Evolutionary conservation across 2,113 vertebrate genomes (phyloP).

Genomic region (Helogale parvula): DNA sequence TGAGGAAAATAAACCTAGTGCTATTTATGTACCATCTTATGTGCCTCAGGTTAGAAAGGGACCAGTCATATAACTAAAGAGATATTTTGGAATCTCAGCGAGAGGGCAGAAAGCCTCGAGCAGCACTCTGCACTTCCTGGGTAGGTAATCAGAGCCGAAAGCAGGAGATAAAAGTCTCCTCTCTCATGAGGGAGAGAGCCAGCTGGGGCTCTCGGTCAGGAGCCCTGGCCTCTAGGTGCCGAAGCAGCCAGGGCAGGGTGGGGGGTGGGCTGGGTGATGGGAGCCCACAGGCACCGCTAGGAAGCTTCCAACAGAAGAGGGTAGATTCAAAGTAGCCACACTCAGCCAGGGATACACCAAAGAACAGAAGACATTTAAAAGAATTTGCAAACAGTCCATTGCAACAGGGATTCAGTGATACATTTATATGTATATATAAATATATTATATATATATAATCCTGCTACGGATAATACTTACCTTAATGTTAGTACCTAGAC

Average conservation of each 20-base stretch:
- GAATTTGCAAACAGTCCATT: background rate
- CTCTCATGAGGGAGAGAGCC: background rate
- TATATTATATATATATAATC: background rate
- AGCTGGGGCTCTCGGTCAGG: background rate
- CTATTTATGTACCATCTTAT: background rate
- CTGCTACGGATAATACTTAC: background rate
- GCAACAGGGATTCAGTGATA: background rate
- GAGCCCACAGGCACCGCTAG: background rate
- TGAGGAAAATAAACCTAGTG: background rate
- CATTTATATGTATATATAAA: background rate
- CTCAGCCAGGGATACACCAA: background rate
- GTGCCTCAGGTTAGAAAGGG: background rate
- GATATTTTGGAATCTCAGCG: background rate
- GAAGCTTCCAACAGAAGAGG: background rate
- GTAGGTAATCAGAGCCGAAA: background rate
- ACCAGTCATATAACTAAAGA: background rate
- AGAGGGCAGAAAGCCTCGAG: background rate
- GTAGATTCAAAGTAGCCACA: background rate
- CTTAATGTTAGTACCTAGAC: background rate
- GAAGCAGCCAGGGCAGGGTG: background rate
- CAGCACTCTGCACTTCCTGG: background rate
- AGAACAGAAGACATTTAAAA: background rate
- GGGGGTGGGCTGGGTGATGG: too few relatives aligned
- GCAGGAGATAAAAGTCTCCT: background rate
- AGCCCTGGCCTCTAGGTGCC: background rate